A percentile compares a stretch with the other conserved stretches of the same genome.
Evolutionary conservation across 2,888 invertebrate genomes (phyloP).

Genomic region (Parascotia fuliginaria): DNA sequence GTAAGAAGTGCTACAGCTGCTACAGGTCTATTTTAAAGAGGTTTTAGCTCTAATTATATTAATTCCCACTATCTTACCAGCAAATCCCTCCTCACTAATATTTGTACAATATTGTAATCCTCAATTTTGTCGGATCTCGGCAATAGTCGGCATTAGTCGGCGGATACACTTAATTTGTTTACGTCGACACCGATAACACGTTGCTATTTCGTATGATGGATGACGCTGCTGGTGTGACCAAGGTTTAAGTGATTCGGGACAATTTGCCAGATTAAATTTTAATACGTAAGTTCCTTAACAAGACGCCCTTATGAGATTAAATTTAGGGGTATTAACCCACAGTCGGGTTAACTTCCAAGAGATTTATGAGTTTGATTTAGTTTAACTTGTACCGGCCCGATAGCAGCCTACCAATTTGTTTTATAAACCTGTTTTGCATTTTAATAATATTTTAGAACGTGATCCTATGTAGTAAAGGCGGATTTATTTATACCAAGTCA

Average conservation of each 20-base stretch:
- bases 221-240: constrained; percentile 16
- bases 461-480: background rate
- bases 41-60: too few relatives aligned
- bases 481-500: too few relatives aligned
- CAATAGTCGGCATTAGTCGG: constrained; percentile 3
- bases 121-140: constrained; percentile 1
- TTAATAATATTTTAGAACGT: background rate
- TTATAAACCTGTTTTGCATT: background rate
- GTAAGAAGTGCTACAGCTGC: too few relatives aligned
- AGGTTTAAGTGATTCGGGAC: constrained; percentile 14
- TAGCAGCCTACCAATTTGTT: background rate
- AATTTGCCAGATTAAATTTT: constrained; percentile 9
- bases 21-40: too few relatives aligned
- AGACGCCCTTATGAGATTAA: background rate
- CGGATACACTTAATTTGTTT: constrained; percentile 12
- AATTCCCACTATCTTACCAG: too few relatives aligned
- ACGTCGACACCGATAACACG: constrained; percentile 8
- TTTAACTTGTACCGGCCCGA: background rate
- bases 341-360: background rate
- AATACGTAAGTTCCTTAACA: background rate
- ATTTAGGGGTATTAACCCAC: constrained; percentile 1
- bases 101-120: constrained; percentile 9
- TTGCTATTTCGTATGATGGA: constrained; percentile 29
- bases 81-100: constrained; percentile 6
- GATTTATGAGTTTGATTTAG: constrained; percentile 3